Base-by-base conservation (phyloP, 2,113 vertebrate species). In the Spilogale gracilis region DNA sequence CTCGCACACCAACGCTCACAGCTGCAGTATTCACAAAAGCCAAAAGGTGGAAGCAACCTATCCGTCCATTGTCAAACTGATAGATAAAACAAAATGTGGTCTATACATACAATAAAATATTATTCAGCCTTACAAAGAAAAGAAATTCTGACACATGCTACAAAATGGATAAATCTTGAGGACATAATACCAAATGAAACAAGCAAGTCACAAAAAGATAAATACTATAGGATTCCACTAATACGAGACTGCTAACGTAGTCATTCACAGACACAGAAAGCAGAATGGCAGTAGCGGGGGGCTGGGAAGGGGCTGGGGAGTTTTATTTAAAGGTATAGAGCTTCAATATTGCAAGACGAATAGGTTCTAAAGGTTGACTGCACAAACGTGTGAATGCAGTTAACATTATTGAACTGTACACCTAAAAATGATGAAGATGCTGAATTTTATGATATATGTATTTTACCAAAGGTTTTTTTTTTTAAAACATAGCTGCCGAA, bases 121-220 rank as follows among this genome's bases (percentile, higher is more conserved):
- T 79, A 79, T 69, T 91, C 52, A 78, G 52, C 73, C 52, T 91
- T 67, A 81, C 73, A 85, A 81, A 87, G 48, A n/a, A 81, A 92
- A 74, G 14, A 88, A 63, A 92, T 81, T 81, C n/a, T 16, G 48
- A 48, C 50, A 84, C 17, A 16, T 56, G 27, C 25, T 88, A 38
- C 8, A 58, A 12, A 10, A 17, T 38, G 12, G 16, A 65, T 91
- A 45, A 81, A 78, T 20, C 43, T 76, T 60, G 52, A 85, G 61
- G 48, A 52, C 65, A 71, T 54, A 32, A 71, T 43, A 11, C 30
- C 67, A 60, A 91, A 25, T 45, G 18, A 92, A 95, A 86, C 67
- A n/a, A 79, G 21, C 32, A 43, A 79, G 43, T 48, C 60, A 50
- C 43, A 61, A 73, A 81, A 60, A 84, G 63, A 79, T 52, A 71